phyloP scores from a whole-genome alignment of 1,140 invertebrate genomes.

The Hesperophylax magnus region DNA sequence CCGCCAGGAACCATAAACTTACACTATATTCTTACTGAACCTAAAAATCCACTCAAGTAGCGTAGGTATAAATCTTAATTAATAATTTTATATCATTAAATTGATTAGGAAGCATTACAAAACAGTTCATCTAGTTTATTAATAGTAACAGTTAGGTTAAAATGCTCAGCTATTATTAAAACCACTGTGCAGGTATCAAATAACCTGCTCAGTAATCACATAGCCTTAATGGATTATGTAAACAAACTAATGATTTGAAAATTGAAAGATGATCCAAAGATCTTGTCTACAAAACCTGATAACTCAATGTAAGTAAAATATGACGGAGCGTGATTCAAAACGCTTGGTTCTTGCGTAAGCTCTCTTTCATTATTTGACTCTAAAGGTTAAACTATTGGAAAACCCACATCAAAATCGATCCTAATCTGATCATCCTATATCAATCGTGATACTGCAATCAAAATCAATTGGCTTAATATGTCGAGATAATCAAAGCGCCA shows the following conservation, averaged over 20 bases:
- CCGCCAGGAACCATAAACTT: no score
- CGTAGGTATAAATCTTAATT: no score
- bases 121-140: no score
- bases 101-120: no score
- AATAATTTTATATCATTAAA: no score
- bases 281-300: background rate
- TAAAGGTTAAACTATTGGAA: constrained; percentile 17
- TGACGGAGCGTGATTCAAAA: background rate
- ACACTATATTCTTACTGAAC: no score
- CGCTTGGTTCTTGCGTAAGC: constrained; percentile 18
- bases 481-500: background rate
- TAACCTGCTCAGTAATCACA: background rate
- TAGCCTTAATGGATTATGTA: background rate
- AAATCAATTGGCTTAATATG: constrained; percentile 13
- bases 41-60: no score
- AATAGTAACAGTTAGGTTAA: background rate
- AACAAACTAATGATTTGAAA: background rate
- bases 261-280: background rate
- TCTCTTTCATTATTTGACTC: background rate
- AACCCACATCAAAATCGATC: constrained; percentile 16
- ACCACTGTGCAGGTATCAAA: no score
- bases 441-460: constrained; percentile 4
- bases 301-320: background rate
- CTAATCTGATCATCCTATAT: constrained; percentile 18
- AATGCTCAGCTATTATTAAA: background rate